Percentiles rank a stretch among this genome's conserved stretches.
phyloP scores from a whole-genome alignment of 2,113 vertebrate species.

The Gallinago media region DNA sequence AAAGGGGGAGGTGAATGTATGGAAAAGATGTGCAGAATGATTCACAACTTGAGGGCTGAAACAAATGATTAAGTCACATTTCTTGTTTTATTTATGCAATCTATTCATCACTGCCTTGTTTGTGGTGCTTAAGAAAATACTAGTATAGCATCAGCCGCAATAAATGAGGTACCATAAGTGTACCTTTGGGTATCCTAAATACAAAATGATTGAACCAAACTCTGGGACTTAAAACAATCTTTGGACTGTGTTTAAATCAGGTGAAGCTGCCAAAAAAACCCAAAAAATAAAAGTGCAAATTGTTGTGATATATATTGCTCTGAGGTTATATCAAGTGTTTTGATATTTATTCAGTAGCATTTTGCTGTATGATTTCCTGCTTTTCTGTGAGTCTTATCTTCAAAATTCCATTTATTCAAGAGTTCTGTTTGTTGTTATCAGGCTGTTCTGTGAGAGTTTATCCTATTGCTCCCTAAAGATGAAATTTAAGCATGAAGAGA shows the following conservation, averaged over 20 bases:
- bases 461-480: constrained; percentile 47
- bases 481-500: constrained; percentile 41
- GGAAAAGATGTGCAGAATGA: neutral
- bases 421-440: constrained; percentile 47
- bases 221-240: neutral
- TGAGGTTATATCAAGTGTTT: neutral
- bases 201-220: neutral
- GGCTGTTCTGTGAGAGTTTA: constrained; percentile 30
- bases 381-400: constrained; percentile 41
- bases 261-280: neutral
- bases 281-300: neutral
- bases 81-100: neutral
- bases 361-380: neutral
- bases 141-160: neutral
- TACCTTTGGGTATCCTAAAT: neutral
- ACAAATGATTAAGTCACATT: neutral
- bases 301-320: neutral
- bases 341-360: constrained; percentile 26
- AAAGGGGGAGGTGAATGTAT: neutral
- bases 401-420: constrained; percentile 56
- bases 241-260: neutral
- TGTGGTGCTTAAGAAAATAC: constrained; percentile 1
- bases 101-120: constrained; percentile 23
- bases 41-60: neutral
- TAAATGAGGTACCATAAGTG: neutral